phyloP scores from a whole-genome alignment of 2,888 invertebrate species.

The Micropterix aruncella region DNA sequence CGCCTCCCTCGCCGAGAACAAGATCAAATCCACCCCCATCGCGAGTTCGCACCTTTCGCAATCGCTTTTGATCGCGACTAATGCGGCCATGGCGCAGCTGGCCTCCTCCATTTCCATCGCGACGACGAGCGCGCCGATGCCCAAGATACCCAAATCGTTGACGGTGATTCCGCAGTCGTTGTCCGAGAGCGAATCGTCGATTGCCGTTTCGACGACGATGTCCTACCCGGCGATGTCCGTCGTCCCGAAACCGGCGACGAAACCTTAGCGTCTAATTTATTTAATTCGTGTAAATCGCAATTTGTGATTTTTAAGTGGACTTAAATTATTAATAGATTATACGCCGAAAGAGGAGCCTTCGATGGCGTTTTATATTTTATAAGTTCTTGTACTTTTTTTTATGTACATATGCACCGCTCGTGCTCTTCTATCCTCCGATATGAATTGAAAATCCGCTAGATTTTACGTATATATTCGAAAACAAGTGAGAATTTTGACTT shows the following conservation, averaged over 20 bases:
- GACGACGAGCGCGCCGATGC: constrained; percentile 33
- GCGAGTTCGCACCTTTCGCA: constrained; percentile 25
- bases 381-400: too few relatives aligned
- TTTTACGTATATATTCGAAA: too few relatives aligned
- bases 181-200: constrained; percentile 1
- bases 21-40: constrained; percentile 20
- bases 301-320: not conserved
- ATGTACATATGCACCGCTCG: too few relatives aligned
- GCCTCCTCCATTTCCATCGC: constrained; percentile 25
- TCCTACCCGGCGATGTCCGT: constrained; percentile 17
- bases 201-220: constrained; percentile 10
- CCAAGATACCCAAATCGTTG: constrained; percentile 68
- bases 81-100: constrained; percentile 22
- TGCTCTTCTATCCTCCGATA: too few relatives aligned
- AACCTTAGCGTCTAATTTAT: constrained; percentile 10
- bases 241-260: constrained; percentile 7
- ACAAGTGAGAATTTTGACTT: too few relatives aligned
- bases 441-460: too few relatives aligned
- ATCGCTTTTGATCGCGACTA: constrained; percentile 20
- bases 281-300: constrained; percentile 1
- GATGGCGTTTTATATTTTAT: too few relatives aligned
- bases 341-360: too few relatives aligned
- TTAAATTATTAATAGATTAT: constrained; percentile 5
- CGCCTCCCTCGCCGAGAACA: constrained; percentile 11
- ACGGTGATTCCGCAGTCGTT: constrained; percentile 61